Evolutionary conservation across 2,888 invertebrate species (phyloP), one percentile per base, ranked within the genome.

Genomic region (Sinohyriopsis cumingii): DNA sequence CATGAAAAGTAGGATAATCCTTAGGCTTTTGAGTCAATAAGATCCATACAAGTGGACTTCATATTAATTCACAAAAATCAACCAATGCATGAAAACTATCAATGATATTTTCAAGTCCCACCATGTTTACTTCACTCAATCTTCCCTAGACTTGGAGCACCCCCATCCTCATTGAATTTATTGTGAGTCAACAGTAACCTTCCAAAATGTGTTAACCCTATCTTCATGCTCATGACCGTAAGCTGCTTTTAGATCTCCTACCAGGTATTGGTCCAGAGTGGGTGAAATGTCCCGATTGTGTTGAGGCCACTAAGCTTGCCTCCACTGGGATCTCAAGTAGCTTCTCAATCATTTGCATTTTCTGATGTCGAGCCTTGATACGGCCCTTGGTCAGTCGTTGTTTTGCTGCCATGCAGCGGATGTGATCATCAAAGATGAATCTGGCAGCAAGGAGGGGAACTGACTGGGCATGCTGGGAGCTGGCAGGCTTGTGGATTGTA

Each of bases 381-480:
- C 90, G 84, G n/a, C 91, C 91, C 80, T 91, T 91, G 5, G 89
- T 90, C 24, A 92, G 82, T 54, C 95, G 95, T 90, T 99, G 99
- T 87, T 98, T 99, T 33, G 99, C 99, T 24, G 99, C 98, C 98
- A 99, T 98, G 88, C 98, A 99, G 54, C 99, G 93, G 81, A 99
- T 99, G 89, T 99, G 98, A 91, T 99, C 99, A 88, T 99, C 99
- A 89, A 99, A 99, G 73, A 98, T 93, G 90, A 99, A 98, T 90
- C 83, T 80, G 6, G 88, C 89, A 12, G 87, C 84, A 20, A 90
- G 87, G 6, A 89, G 81, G 56, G 89, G 87, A 25, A 86, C 82
- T 25, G 88, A 85, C 18, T 91, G 91, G 22, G 84, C 84, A 55
- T 88, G 85, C n/a, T 91, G 91, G 15, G 88, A 86, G 1, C 95